Base-by-base conservation (phyloP, 2,888 invertebrate genomes). In the Lamproptera curius region DNA sequence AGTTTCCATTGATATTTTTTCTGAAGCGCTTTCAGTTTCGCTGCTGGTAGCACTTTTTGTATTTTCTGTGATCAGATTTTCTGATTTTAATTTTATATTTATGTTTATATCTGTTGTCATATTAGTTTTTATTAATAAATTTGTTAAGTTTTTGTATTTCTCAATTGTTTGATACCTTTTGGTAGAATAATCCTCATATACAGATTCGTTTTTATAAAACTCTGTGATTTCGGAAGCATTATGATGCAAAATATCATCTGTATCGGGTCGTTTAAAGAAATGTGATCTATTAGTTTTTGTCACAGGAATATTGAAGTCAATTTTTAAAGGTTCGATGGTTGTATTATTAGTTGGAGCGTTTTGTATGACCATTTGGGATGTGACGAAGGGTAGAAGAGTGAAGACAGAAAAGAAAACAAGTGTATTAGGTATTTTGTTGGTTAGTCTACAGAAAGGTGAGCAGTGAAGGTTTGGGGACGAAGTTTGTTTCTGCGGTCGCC, bases 401-500 rank as follows among this genome's bases (percentile, higher is more conserved):
- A 38, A 4, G 9, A 26, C 23, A 26, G 56, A 43, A 14, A 76
- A 60, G 64, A 64, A 55, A 17, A 78, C 66, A 67, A 71, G 20
- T 47, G 59, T 48, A 54, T 63, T 60, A 63, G 75, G 54, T 62
- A 66, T 63, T 49, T 67, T 76, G 53, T 75, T 76, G 75, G 65
- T 65, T 56, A 70, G 61, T 58, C 69, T 81, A 67, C 65, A 73
- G 63, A 76, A 74, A 80, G 82, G 58, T 74, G 70, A 76, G 65
- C 60, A 71, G 67, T 46, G 50, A 53, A 75, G 75, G 76, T 73
- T 58, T 47, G 62, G 72, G 74, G 73, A 63, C 46, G 63, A 59
- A 55, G 65, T 46, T 62, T 58, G 66, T 58, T 63, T 70, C 65
- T 64, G 67, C 67, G 65, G 66, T 63, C 71, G 76, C 83, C 76